These are phyloP conservation scores for Neria commutata DNA, from an alignment of 2,888 invertebrate genomes.

Conservation along the genomic window DNA sequence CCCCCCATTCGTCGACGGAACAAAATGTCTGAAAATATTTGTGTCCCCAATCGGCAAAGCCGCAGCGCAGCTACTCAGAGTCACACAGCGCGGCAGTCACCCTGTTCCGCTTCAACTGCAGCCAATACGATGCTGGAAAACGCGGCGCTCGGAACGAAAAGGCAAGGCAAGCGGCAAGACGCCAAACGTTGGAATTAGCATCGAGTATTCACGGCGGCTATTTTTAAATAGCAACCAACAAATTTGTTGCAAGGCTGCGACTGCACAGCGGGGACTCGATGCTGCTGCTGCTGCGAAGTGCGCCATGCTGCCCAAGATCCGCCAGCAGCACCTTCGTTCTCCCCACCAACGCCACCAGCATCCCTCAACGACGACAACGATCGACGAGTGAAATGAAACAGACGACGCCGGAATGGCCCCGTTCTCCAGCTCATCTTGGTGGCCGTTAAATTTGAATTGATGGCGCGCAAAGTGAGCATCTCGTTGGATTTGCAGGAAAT, in stretches of 20 bases:
- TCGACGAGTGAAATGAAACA: constrained; percentile 52
- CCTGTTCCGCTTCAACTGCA: not conserved
- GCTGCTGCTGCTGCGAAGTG: too few relatives aligned
- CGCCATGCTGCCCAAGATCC: not conserved
- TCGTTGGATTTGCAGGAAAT: constrained; percentile 20
- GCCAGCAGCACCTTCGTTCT: not conserved
- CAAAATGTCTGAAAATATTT: not conserved
- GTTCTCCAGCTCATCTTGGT: constrained; percentile 11
- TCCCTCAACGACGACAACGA: constrained; percentile 51
- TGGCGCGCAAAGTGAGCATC: constrained; percentile 8
- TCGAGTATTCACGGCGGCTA: too few relatives aligned
- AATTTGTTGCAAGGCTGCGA: too few relatives aligned
- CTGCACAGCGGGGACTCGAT: too few relatives aligned
- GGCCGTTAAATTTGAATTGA: constrained; percentile 26
- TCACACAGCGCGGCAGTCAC: not conserved
- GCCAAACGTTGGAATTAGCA: too few relatives aligned
- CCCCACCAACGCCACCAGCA: too few relatives aligned
- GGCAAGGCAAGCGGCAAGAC: too few relatives aligned
- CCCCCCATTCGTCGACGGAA: not conserved
- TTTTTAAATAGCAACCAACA: too few relatives aligned
- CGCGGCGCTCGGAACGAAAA: not conserved
- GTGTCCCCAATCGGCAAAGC: not conserved
- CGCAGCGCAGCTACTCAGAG: not conserved
- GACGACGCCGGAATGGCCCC: constrained; percentile 38
- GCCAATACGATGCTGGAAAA: not conserved